Percentiles rank a stretch among this genome's conserved stretches.
phyloP scores from a whole-genome alignment of 2,113 vertebrate genomes.

The Salvator merianae region DNA sequence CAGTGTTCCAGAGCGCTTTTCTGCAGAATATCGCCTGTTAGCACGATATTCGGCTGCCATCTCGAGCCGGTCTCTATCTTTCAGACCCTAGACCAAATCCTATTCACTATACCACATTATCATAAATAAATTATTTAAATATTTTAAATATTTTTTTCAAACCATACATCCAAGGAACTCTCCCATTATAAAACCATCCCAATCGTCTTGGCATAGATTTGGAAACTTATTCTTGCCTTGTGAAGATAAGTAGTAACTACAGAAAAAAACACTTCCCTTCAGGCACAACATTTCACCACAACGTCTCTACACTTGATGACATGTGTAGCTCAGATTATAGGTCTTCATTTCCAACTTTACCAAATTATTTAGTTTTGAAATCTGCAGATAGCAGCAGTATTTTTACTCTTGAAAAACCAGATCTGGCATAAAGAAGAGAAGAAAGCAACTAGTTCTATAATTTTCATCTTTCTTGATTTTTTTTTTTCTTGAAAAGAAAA shows the following conservation, averaged over 20 bases:
- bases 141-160: neutral
- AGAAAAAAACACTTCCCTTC: neutral
- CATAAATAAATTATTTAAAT: too few species aligned
- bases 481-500: neutral
- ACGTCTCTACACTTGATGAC: neutral
- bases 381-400: neutral
- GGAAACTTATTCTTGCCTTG: neutral
- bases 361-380: conserved; percentile 3
- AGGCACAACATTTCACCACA: neutral
- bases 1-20: too few species aligned
- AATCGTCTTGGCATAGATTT: neutral
- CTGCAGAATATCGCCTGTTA: too few species aligned
- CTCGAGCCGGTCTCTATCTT: too few species aligned
- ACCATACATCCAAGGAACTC: neutral
- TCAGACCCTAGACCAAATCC: too few species aligned
- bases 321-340: conserved; percentile 9
- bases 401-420: neutral
- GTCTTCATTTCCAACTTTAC: neutral
- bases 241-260: conserved; percentile 7
- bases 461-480: neutral
- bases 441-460: neutral
- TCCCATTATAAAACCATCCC: neutral
- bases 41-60: too few species aligned
- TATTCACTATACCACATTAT: too few species aligned
- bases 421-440: neutral